Evolutionary conservation across 2,888 invertebrate genomes (phyloP), one percentile per base, ranked within the genome.

Genomic region (Monopis laevigella): DNA sequence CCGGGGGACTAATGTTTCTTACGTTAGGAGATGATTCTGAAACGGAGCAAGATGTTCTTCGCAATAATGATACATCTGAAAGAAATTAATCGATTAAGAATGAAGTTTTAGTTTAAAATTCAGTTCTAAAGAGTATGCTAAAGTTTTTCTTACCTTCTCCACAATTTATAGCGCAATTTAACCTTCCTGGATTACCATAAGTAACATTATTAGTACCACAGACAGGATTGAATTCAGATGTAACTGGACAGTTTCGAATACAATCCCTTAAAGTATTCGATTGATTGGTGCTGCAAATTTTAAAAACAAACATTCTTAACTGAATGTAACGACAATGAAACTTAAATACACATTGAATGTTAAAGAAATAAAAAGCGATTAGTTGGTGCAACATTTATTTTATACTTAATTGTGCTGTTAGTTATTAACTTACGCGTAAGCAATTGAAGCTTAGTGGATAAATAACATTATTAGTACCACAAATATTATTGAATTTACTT

Each of bases 401-500:
- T 29, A 29, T 29, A 13, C 11, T 2, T 32, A 17, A 17, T 17
- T 32, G 32, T 17, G 3, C 3, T 30, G 30, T 30, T 30, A 30
- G n/a, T n/a, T n/a, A n/a, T n/a, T n/a, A n/a, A n/a, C n/a, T n/a
- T n/a, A n/a, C n/a, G n/a, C n/a, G n/a, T n/a, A n/a, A n/a, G 47
- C 82, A 82, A 3, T 53, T 48, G 18, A 81, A 50, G 18, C 57
- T 49, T 2, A 60, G 63, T 7, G 49, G 53, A 46, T 80, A 82
- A 0, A 65, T 68, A 2, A 59, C 51, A n/a, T 54, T 49, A 46
- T 80, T 59, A 18, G 59, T 55, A 7, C 75, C 81, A 47, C 81
- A 82, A 5, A 80, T 65, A 1, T 81, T 81, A 48, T 74, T 69
- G 50, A 71, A 80, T 48, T 77, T 63, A 0, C 59, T 26, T 0